A percentile compares a stretch with the other conserved stretches of the same genome.
These are phyloP conservation scores for Toxotes lorentzi DNA, from an alignment of 2,797 vertebrate genomes.

Conservation along the genomic window DNA sequence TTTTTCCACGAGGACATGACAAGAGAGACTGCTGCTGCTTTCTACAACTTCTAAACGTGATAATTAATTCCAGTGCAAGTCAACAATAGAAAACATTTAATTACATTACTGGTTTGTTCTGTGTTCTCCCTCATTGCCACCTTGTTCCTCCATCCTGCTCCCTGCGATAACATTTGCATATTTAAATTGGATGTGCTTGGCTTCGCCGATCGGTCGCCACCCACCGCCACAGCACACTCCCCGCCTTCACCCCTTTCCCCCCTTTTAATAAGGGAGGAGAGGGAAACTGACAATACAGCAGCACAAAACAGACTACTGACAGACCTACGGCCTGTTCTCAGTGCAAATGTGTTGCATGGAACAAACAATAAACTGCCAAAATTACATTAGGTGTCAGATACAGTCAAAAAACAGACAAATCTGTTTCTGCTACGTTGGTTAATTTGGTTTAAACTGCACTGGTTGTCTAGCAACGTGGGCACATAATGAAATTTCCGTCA, in stretches of 20 bases:
- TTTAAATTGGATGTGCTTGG: constrained; percentile 92
- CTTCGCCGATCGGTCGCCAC: constrained; percentile 61
- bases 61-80: constrained; percentile 64
- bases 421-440: too few relatives aligned
- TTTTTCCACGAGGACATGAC: constrained; percentile 31
- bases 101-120: constrained; percentile 56
- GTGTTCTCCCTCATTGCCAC: constrained; percentile 75
- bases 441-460: too few relatives aligned
- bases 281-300: not conserved
- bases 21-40: constrained; percentile 12
- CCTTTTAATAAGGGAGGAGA: not conserved
- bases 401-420: too few relatives aligned
- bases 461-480: too few relatives aligned
- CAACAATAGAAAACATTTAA: constrained; percentile 72
- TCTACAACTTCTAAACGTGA: constrained; percentile 29
- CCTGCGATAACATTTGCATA: constrained; percentile 90
- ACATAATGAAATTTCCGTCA: too few relatives aligned
- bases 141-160: constrained; percentile 68
- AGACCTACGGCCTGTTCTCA: not conserved
- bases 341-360: too few relatives aligned
- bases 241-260: not conserved
- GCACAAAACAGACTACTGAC: not conserved
- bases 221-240: constrained; percentile 42
- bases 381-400: too few relatives aligned
- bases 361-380: too few relatives aligned